phyloP scores from a whole-genome alignment of 2,113 vertebrate species.

The rat (Rattus norvegicus) region GRCr8 NC_086020.1:6440001-6440500 shows the following conservation, averaged over 20 bases:
- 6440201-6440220: neutral
- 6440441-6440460: neutral
- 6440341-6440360: neutral
- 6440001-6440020: too few species aligned
- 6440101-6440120: neutral
- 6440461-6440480: neutral
- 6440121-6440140: neutral
- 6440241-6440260: neutral
- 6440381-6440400: neutral
- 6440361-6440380: neutral
- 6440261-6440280: neutral
- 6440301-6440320: neutral
- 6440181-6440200: neutral
- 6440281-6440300: neutral
- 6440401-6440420: neutral
- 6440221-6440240: neutral
- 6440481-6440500: neutral
- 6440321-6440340: slow-evolving; percentile 36
- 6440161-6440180: neutral
- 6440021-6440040: too few species aligned
- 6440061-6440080: neutral
- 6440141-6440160: neutral
- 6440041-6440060: too few species aligned
- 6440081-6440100: neutral
- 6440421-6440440: neutral